Base-by-base conservation (phyloP, 53 echinoderm and acorn worm genomes). In the Stichopus horrens region DNA sequence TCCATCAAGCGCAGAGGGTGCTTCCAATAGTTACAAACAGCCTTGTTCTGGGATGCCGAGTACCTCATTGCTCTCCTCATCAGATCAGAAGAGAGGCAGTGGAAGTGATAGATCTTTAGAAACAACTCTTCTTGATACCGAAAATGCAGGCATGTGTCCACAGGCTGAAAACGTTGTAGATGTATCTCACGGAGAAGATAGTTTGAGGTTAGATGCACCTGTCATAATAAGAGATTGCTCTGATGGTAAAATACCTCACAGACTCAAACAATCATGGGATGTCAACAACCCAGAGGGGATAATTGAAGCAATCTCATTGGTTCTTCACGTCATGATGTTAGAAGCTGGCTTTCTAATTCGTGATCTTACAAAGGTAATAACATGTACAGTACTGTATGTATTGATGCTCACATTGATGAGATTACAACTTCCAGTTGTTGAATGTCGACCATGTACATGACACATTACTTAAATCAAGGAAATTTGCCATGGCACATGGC, bases 251-350 rank as follows among this genome's bases (percentile, higher is more conserved):
- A 76, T 95, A 13, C 95, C 96, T 21, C 89, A 92, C 58, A 88
- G 93, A 57, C 86, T 96, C 83, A 90, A 77, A 75, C 90, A 89
- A 86, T 76, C 93, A 21, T 92, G 90, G 58, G 74, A 83, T 7
- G 86, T 74, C 53, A 88, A 76, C 60, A 88, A 80, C 66, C 95
- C 95, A 11, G 18, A 79, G 20, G 90, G 88, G 13, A 18, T 75
- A 16, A 65, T 76, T 86, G 94, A 96, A 57, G 95, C 90, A 57
- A 60, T 96, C 21, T 93, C 88, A 65, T 86, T 96, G 20, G 93
- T 91, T 10, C 90, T 93, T 13, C 96, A 96, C 76, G 92, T 92
- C 6, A 90, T 96, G 58, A 95, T 96, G 93, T 53, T 96, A 37
- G 96, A 96, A 90, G 93, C 92, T 22, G 96, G 96, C 11, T 96